Conservation (phyloP, 2,797 vertebrate genomes). For the Lithobates pipiens region DNA sequence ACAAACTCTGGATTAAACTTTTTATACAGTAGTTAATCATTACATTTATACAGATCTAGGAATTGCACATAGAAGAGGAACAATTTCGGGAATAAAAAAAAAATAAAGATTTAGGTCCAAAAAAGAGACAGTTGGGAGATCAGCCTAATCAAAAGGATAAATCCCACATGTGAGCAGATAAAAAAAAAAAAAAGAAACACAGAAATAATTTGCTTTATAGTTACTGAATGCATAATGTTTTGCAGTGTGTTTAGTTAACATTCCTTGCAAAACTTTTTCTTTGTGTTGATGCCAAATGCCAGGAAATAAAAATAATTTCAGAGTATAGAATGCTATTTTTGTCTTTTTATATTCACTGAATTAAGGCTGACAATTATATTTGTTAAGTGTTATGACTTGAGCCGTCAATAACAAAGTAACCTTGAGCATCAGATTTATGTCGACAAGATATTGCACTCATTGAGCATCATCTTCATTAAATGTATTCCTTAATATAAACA, state of each 20-base stretch:
- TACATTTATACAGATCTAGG: neutral
- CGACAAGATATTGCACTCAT: neutral
- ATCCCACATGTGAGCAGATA: no score
- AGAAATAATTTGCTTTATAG: neutral
- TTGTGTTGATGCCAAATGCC: neutral
- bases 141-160: no score
- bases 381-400: slow-evolving; percentile 19
- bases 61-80: neutral
- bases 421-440: neutral
- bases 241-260: neutral
- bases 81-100: neutral
- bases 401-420: slow-evolving; percentile 34
- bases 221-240: neutral
- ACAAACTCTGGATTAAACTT: neutral
- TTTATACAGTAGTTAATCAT: neutral
- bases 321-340: neutral
- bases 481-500: neutral
- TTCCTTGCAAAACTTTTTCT: neutral
- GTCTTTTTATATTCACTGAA: slow-evolving; percentile 15
- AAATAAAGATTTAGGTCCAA: neutral
- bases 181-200: no score
- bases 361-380: slow-evolving; percentile 40
- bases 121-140: neutral
- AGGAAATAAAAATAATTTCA: neutral
- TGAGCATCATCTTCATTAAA: neutral